Percentiles rank a stretch among this genome's conserved stretches.
These are phyloP conservation scores for Drosophila kikkawai DNA, from an alignment of 1,140 invertebrate genomes.

Conservation along the genomic window DNA sequence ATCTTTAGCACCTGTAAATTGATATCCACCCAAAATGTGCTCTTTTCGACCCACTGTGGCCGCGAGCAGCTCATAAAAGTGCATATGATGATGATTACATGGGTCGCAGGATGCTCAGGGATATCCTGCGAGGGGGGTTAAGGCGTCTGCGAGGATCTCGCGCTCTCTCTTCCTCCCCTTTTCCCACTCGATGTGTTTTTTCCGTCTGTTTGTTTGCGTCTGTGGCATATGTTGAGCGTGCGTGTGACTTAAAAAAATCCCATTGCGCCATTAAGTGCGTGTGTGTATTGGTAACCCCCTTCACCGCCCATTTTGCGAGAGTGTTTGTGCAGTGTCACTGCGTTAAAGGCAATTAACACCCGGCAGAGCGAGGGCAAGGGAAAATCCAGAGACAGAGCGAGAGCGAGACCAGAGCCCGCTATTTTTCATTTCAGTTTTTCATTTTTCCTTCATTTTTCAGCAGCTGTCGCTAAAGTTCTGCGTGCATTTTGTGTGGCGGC, in stretches of 20 bases:
- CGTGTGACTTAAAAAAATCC: slow-evolving; percentile 49
- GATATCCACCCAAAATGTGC: neutral
- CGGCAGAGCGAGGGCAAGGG: slow-evolving; percentile 20
- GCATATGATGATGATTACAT: slow-evolving; percentile 58
- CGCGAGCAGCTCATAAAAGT: slow-evolving; percentile 51
- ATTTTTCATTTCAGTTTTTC: slow-evolving; percentile 54
- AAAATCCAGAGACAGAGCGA: neutral
- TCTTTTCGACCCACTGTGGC: slow-evolving; percentile 26
- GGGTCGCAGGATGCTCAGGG: slow-evolving; percentile 36
- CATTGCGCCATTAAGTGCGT: slow-evolving; percentile 71
- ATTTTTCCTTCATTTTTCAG: slow-evolving; percentile 50
- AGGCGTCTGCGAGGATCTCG: slow-evolving; percentile 38
- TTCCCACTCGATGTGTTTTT: slow-evolving; percentile 10
- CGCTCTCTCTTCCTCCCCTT: neutral
- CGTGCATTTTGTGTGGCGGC: slow-evolving; percentile 60
- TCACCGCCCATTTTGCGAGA: slow-evolving; percentile 5
- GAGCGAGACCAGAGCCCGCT: slow-evolving; percentile 13
- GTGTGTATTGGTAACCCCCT: slow-evolving; percentile 45
- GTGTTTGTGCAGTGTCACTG: slow-evolving; percentile 72
- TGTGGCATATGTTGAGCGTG: slow-evolving; percentile 63
- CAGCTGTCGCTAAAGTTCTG: slow-evolving; percentile 62
- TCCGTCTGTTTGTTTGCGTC: slow-evolving; percentile 53
- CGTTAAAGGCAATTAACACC: slow-evolving; percentile 77
- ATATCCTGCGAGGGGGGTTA: slow-evolving; percentile 5
- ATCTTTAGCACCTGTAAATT: neutral